phyloP scores from a whole-genome alignment of 2,888 invertebrate genomes.

The Cetonia aurata region DNA sequence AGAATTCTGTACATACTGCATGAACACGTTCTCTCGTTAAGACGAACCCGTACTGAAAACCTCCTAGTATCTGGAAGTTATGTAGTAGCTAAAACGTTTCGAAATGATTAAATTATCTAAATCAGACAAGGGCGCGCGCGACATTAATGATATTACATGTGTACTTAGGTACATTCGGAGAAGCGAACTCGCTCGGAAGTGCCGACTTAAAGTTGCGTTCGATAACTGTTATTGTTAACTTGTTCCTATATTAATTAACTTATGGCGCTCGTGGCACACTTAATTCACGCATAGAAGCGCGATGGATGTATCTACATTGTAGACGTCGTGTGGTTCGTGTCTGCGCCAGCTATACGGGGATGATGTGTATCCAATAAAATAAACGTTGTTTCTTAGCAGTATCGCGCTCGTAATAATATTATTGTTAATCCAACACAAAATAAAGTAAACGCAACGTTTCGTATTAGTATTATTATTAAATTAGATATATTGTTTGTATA shows the following conservation, averaged over 20 bases:
- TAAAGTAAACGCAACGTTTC: slow-evolving; percentile 13
- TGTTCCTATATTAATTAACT: slow-evolving; percentile 44
- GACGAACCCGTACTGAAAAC: too few relatives aligned
- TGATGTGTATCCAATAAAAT: slow-evolving; percentile 3
- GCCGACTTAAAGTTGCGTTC: slow-evolving; percentile 49
- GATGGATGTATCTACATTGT: background rate
- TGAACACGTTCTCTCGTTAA: too few relatives aligned
- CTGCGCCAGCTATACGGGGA: background rate
- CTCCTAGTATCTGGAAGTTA: background rate
- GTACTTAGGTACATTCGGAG: too few relatives aligned
- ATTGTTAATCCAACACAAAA: slow-evolving; percentile 18
- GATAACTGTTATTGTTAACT: slow-evolving; percentile 48
- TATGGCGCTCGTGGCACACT: slow-evolving; percentile 18
- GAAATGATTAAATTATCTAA: slow-evolving; percentile 51
- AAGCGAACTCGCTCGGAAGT: slow-evolving; percentile 47
- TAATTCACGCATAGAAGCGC: background rate
- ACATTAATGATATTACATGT: slow-evolving; percentile 50
- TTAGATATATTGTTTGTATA: too few relatives aligned
- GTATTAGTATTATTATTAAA: too few relatives aligned
- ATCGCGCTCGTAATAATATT: slow-evolving; percentile 33
- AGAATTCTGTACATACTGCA: too few relatives aligned
- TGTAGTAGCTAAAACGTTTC: slow-evolving; percentile 22
- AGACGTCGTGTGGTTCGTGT: too few relatives aligned
- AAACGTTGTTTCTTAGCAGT: slow-evolving; percentile 31
- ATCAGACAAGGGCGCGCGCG: slow-evolving; percentile 50